A percentile compares a stretch with the other conserved stretches of the same genome.
Evolutionary conservation across 2,888 invertebrate genomes (phyloP).

Genomic region (Ditylenchus weischeri): DNA sequence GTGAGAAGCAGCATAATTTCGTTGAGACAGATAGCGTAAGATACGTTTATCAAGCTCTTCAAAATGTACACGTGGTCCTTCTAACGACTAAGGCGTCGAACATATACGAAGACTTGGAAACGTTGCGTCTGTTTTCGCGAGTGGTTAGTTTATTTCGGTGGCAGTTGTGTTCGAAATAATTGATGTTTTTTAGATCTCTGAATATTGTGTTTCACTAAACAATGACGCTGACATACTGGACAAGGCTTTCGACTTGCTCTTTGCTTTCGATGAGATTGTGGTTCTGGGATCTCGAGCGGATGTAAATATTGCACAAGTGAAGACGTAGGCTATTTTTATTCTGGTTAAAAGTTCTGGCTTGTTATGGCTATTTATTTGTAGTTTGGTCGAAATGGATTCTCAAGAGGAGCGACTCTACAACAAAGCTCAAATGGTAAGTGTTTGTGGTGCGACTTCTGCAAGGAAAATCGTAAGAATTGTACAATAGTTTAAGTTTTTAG

Average conservation of each 20-base stretch:
- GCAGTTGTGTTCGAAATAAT: conserved; percentile 58
- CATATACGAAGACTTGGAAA: conserved; percentile 96
- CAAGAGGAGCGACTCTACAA: conserved; percentile 94
- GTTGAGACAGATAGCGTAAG: conserved; percentile 87
- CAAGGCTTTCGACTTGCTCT: conserved; percentile 91
- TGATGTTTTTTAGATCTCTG: conserved; percentile 75
- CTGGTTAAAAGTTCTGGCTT: too few species aligned
- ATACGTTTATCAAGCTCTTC: conserved; percentile 97
- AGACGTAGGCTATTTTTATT: too few species aligned
- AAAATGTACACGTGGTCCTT: conserved; percentile 74
- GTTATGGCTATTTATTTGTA: conserved; percentile 58
- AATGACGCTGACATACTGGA: conserved; percentile 91
- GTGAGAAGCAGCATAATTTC: conserved; percentile 81
- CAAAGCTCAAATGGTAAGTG: conserved; percentile 81
- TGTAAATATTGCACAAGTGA: conserved; percentile 82
- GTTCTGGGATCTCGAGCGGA: conserved; percentile 96
- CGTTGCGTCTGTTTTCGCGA: conserved; percentile 88
- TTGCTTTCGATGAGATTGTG: conserved; percentile 98
- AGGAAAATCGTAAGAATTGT: neutral
- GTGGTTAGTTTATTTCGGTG: conserved; percentile 68
- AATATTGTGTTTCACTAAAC: conserved; percentile 82
- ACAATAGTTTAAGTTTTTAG: conserved; percentile 60
- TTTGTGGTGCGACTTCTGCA: conserved; percentile 75
- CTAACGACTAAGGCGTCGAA: conserved; percentile 78
- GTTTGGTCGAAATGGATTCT: conserved; percentile 99